A percentile compares a stretch with the other conserved stretches of the same genome.
These are phyloP conservation scores for Tineola bisselliella DNA, from an alignment of 2,888 invertebrate species.

Conservation along the genomic window DNA sequence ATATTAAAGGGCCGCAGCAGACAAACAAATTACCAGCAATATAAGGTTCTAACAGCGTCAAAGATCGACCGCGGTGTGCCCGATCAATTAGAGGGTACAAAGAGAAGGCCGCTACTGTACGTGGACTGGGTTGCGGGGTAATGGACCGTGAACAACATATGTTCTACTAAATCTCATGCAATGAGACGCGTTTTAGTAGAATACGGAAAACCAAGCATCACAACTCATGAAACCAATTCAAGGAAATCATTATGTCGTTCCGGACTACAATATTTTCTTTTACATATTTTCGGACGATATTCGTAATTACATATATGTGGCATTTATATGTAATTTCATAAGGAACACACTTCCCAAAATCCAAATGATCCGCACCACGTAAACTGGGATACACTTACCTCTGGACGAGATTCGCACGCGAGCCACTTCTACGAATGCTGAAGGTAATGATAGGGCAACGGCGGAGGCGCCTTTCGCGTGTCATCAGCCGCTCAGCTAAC, in stretches of 20 bases:
- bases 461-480: constrained; percentile 8
- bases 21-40: constrained; percentile 53
- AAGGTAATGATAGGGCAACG: constrained; percentile 6
- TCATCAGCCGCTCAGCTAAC: background rate
- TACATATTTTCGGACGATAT: background rate
- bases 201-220: background rate
- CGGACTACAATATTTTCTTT: background rate
- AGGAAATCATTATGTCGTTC: background rate
- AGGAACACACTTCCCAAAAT: background rate
- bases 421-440: constrained; percentile 5
- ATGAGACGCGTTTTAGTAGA: background rate
- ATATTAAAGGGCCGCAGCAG: constrained; percentile 47
- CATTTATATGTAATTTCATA: constrained; percentile 3
- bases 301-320: background rate
- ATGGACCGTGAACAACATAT: constrained; percentile 8
- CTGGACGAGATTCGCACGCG: constrained; percentile 5
- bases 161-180: background rate
- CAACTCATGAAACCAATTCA: background rate
- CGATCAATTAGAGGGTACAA: constrained; percentile 31
- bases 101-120: constrained; percentile 21
- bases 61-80: constrained; percentile 44
- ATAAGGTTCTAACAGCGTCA: constrained; percentile 38
- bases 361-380: background rate
- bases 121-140: constrained; percentile 18
- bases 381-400: constrained; percentile 7